Conservation (phyloP, 2,797 vertebrate species). For the Natrix natrix region DNA sequence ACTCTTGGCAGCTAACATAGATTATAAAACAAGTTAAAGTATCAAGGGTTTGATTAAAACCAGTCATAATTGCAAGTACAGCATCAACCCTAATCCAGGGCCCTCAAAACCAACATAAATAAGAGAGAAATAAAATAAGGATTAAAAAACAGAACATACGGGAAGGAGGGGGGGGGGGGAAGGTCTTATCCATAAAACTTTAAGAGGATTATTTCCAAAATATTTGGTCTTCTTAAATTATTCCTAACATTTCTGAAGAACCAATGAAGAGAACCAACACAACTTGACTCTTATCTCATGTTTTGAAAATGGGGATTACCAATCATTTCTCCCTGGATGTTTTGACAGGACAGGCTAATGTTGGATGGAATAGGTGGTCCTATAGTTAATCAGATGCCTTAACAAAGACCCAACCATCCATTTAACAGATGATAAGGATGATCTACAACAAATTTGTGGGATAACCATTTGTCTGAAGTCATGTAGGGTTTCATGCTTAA, state of each 20-base stretch:
- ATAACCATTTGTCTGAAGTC: no score
- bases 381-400: background rate
- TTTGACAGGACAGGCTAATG: background rate
- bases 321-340: background rate
- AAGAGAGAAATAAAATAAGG: background rate
- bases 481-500: no score
- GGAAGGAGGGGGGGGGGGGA: no score
- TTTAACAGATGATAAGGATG: background rate
- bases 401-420: background rate
- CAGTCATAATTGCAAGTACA: background rate
- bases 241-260: background rate
- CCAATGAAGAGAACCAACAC: background rate
- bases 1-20: background rate
- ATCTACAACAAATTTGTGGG: background rate
- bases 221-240: background rate
- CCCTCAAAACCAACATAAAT: background rate
- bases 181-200: background rate
- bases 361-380: background rate
- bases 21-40: background rate
- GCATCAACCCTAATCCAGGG: background rate
- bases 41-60: background rate
- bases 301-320: background rate
- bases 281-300: background rate
- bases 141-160: background rate
- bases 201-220: background rate